phyloP scores from a whole-genome alignment of 2,888 invertebrate species.

The Chymomyza amoena region DNA sequence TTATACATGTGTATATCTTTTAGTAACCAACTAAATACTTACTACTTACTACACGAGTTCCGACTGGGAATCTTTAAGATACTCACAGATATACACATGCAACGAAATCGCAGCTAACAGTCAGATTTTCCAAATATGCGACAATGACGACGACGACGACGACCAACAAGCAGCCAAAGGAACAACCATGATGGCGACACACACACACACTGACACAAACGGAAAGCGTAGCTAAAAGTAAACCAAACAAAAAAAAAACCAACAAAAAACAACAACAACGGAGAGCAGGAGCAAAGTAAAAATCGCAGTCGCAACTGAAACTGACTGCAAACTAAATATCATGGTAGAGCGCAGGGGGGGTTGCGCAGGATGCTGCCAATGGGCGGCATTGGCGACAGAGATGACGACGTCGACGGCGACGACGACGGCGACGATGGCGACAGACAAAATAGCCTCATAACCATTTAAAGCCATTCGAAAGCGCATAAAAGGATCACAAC shows the following conservation, averaged over 20 bases:
- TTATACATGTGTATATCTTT: too few species aligned
- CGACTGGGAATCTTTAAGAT: slow-evolving; percentile 15
- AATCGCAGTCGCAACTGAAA: slow-evolving; percentile 65
- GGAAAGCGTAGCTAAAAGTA: slow-evolving; percentile 23
- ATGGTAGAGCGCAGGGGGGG: slow-evolving; percentile 20
- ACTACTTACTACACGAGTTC: neutral
- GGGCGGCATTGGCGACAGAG: slow-evolving; percentile 36
- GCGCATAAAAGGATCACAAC: slow-evolving; percentile 80
- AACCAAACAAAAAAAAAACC: slow-evolving; percentile 43
- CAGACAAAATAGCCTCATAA: slow-evolving; percentile 76
- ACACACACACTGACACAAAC: slow-evolving; percentile 15
- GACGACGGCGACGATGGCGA: slow-evolving; percentile 43
- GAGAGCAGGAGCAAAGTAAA: slow-evolving; percentile 48
- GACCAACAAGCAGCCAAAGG: slow-evolving; percentile 17
- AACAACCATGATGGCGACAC: slow-evolving; percentile 25
- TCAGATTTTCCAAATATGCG: slow-evolving; percentile 66
- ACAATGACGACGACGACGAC: slow-evolving; percentile 12
- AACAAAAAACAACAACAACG: slow-evolving; percentile 15
- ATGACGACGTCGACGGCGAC: slow-evolving; percentile 18
- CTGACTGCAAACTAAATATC: slow-evolving; percentile 64
- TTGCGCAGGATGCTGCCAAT: slow-evolving; percentile 6
- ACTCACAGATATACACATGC: slow-evolving; percentile 24
- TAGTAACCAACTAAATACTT: neutral
- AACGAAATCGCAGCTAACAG: slow-evolving; percentile 47
- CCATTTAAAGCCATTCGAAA: slow-evolving; percentile 78